Percentiles rank a stretch among this genome's conserved stretches.
These are phyloP conservation scores for Subacronicta megacephala DNA, from an alignment of 2,888 invertebrate species.

Conservation along the genomic window DNA sequence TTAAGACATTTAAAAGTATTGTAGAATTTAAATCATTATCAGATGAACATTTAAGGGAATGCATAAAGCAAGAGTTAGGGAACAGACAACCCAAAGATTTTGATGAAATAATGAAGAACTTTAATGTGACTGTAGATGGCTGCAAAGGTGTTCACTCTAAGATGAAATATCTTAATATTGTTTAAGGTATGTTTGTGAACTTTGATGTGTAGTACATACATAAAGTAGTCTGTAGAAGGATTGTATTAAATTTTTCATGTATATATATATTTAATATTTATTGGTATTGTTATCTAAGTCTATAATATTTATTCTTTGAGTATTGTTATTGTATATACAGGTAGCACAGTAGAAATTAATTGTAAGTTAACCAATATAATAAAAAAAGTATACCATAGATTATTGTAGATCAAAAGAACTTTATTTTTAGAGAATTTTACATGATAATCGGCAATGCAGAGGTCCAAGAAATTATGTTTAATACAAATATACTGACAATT, in stretches of 20 bases:
- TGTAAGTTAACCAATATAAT: not conserved
- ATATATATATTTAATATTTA: no score
- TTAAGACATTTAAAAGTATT: slow-evolving; percentile 67
- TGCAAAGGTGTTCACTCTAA: slow-evolving; percentile 85
- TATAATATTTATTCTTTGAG: slow-evolving; percentile 10
- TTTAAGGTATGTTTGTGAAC: slow-evolving; percentile 59
- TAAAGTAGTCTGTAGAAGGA: slow-evolving; percentile 11
- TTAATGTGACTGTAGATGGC: slow-evolving; percentile 80
- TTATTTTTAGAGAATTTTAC: slow-evolving; percentile 89
- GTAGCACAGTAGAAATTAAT: slow-evolving; percentile 7
- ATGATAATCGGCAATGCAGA: slow-evolving; percentile 89
- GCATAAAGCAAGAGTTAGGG: slow-evolving; percentile 75
- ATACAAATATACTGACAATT: slow-evolving; percentile 86
- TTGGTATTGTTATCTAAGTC: slow-evolving; percentile 25
- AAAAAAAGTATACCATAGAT: slow-evolving; percentile 30
- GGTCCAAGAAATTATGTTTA: slow-evolving; percentile 86
- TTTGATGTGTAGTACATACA: slow-evolving; percentile 16
- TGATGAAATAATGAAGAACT: slow-evolving; percentile 71
- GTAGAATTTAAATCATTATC: slow-evolving; percentile 75
- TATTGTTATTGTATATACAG: slow-evolving; percentile 32
- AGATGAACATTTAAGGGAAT: slow-evolving; percentile 71
- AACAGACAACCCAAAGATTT: slow-evolving; percentile 58
- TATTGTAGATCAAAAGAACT: slow-evolving; percentile 89
- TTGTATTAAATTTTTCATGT: slow-evolving; percentile 4
- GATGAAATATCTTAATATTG: slow-evolving; percentile 74